Percentiles rank a stretch among this genome's conserved stretches.
These are phyloP conservation scores for Sakesphorus luctuosus DNA, from an alignment of 2,113 vertebrate species.

Conservation along the genomic window DNA sequence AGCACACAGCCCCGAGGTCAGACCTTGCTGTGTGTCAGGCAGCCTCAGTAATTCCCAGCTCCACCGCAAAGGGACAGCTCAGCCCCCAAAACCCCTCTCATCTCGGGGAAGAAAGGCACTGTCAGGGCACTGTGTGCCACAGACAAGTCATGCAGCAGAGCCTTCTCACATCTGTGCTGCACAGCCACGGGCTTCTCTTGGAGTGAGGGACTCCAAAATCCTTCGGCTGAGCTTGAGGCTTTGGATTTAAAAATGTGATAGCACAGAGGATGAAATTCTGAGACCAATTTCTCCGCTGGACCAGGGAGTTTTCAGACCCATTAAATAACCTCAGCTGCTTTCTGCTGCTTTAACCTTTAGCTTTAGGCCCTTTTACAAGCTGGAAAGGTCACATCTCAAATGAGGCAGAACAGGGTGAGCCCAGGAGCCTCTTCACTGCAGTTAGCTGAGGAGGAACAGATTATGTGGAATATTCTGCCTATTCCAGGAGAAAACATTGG, in stretches of 20 bases:
- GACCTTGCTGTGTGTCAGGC: conserved; percentile 38
- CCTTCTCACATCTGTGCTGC: not conserved
- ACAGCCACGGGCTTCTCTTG: not conserved
- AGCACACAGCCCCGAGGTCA: not conserved
- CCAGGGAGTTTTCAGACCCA: not conserved
- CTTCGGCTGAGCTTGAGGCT: not conserved
- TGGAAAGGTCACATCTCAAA: not conserved
- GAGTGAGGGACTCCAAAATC: not conserved
- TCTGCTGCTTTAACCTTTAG: not conserved
- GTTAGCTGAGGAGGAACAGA: not conserved
- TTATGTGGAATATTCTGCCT: not conserved
- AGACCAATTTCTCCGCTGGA: not conserved
- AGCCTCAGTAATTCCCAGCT: conserved; percentile 51
- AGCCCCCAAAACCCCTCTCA: not conserved
- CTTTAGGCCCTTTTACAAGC: not conserved
- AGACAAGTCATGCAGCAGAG: not conserved
- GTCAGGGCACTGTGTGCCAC: not conserved
- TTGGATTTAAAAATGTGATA: not conserved
- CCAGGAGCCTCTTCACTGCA: not conserved
- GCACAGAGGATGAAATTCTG: not conserved
- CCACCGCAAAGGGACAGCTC: not conserved
- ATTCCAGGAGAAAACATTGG: not conserved
- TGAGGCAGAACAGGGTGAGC: not conserved
- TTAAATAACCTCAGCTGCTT: not conserved
- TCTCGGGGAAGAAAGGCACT: not conserved